Evolutionary conservation across 2,113 vertebrate species (phyloP).

Genomic region (Myocastor coypus): DNA sequence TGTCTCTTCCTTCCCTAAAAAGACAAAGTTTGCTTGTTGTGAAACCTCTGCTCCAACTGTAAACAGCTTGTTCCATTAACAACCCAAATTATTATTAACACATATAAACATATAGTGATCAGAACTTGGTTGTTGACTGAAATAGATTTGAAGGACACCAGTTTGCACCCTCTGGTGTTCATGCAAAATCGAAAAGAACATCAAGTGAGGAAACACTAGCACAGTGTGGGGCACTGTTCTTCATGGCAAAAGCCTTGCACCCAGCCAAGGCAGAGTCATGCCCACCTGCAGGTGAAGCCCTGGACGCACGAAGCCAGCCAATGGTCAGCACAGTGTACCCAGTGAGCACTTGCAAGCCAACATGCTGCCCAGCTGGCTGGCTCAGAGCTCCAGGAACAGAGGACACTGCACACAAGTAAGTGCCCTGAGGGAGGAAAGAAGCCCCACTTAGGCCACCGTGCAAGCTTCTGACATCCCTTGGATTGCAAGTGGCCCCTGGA

Average conservation of each 20-base stretch:
- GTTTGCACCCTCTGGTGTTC: background rate
- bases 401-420: background rate
- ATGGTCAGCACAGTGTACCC: background rate
- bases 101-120: background rate
- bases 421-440: background rate
- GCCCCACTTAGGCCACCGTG: too few species aligned
- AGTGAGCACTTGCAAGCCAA: rapidly evolving
- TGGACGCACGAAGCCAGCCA: too few species aligned
- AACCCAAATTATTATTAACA: background rate
- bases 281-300: background rate
- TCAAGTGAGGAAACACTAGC: background rate
- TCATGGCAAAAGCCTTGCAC: background rate
- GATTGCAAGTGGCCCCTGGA: too few species aligned
- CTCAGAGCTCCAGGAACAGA: background rate
- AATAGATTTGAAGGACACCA: background rate
- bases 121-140: background rate
- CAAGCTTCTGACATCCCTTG: background rate
- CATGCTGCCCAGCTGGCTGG: too few species aligned
- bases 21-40: background rate
- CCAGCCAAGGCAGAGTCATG: too few species aligned
- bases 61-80: background rate
- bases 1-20: background rate
- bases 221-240: background rate
- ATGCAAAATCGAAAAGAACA: too few species aligned
- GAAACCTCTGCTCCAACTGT: background rate